phyloP scores from a whole-genome alignment of 1,140 invertebrate genomes.

The Bombus vancouverensis region DNA sequence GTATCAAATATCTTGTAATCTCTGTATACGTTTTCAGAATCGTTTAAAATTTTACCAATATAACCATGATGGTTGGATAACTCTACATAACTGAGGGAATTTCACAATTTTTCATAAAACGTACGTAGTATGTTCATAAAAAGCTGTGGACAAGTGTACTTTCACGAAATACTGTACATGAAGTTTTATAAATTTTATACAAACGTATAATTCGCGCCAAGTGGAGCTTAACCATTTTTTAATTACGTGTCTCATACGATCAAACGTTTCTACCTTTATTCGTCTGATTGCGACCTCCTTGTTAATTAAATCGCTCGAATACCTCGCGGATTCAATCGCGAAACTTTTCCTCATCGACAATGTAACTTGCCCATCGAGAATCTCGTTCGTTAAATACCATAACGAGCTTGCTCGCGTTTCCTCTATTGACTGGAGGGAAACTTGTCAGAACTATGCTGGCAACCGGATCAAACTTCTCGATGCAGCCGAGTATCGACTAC shows the following conservation, averaged over 20 bases:
- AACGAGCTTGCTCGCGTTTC: background rate
- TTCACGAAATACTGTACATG: too few relatives aligned
- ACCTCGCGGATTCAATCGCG: background rate
- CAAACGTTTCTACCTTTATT: background rate
- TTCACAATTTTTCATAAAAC: too few relatives aligned
- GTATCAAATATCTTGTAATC: too few relatives aligned
- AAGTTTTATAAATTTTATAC: background rate
- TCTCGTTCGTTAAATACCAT: constrained; percentile 20
- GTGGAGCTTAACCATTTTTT: constrained; percentile 5
- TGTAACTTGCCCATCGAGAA: background rate
- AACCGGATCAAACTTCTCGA: constrained; percentile 10
- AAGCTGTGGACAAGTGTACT: too few relatives aligned
- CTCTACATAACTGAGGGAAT: too few relatives aligned
- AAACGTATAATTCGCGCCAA: background rate
- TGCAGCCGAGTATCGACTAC: too few relatives aligned
- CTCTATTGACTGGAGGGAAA: background rate
- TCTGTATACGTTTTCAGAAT: too few relatives aligned
- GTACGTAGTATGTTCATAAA: too few relatives aligned
- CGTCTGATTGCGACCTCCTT: too few relatives aligned
- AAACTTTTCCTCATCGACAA: background rate
- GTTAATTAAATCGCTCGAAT: constrained; percentile 24
- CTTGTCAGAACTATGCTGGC: constrained; percentile 3
- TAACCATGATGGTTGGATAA: too few relatives aligned
- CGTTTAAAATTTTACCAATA: too few relatives aligned
- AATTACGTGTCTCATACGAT: background rate